Evolutionary conservation across 2,888 invertebrate genomes (phyloP).

Genomic region (Hydropsyche betteni): DNA sequence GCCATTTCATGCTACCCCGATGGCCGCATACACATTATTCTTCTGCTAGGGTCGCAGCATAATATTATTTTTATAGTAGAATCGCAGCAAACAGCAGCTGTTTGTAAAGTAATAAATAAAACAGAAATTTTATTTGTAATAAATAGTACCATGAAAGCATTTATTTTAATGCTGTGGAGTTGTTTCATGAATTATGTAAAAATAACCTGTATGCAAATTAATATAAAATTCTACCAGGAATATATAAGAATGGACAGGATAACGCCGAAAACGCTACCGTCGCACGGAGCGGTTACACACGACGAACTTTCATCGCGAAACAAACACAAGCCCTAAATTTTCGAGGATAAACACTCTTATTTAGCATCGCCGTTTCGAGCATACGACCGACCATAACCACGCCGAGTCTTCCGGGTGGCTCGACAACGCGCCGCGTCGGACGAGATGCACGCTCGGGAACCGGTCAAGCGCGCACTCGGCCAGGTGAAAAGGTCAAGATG

Average conservation of each 20-base stretch:
- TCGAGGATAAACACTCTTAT: neutral
- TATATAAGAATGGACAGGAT: conserved; percentile 15
- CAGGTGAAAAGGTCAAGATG: conserved; percentile 36
- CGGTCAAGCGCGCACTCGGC: neutral
- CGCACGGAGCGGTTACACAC: neutral
- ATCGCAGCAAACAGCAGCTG: too few species aligned
- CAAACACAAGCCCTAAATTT: neutral
- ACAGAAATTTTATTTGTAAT: neutral
- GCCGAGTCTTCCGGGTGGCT: too few species aligned
- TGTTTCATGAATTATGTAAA: conserved; percentile 30
- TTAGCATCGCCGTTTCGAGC: too few species aligned
- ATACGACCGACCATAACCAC: too few species aligned
- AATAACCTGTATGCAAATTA: conserved; percentile 43
- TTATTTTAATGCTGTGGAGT: neutral
- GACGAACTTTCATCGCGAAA: neutral
- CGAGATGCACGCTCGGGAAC: neutral
- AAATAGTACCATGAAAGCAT: neutral
- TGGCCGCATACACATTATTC: neutral
- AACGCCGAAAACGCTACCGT: conserved; percentile 1
- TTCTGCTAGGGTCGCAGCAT: neutral
- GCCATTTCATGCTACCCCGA: conserved; percentile 1
- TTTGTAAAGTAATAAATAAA: too few species aligned
- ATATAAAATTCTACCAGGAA: conserved; percentile 43
- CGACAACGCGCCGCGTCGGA: neutral
- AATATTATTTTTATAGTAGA: too few species aligned